These are phyloP conservation scores for Pandion haliaetus DNA, from an alignment of 2,113 vertebrate species.

Conservation along the genomic window DNA sequence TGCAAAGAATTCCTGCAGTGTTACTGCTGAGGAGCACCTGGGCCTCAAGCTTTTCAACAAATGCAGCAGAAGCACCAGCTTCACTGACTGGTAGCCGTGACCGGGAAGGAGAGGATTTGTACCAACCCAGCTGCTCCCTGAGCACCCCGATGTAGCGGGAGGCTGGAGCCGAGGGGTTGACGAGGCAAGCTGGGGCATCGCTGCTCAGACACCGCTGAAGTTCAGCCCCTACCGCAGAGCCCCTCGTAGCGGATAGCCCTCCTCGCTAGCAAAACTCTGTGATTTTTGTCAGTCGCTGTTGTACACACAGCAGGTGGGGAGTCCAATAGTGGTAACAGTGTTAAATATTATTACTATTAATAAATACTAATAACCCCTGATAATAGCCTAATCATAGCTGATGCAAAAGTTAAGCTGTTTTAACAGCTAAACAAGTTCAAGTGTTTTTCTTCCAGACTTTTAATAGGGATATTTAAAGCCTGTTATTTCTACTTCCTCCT, in stretches of 20 bases:
- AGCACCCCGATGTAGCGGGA: rapidly evolving
- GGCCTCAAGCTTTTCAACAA: not conserved
- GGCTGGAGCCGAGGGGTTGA: not conserved
- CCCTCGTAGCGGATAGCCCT: rapidly evolving
- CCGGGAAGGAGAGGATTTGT: not conserved
- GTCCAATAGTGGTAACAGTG: no score
- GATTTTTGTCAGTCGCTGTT: not conserved
- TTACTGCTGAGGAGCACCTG: not conserved
- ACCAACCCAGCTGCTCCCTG: not conserved
- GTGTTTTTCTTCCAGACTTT: not conserved
- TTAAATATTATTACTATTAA: not conserved
- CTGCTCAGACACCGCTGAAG: not conserved
- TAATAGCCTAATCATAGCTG: not conserved
- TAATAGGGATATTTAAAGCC: not conserved
- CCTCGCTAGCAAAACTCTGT: not conserved
- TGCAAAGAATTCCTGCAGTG: not conserved
- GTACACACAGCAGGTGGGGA: not conserved
- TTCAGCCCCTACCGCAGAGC: not conserved
- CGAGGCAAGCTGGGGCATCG: not conserved
- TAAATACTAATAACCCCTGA: not conserved
- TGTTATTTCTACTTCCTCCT: not conserved
- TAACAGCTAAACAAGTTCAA: not conserved
- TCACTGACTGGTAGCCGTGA: not conserved
- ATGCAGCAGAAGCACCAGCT: not conserved
- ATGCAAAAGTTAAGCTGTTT: not conserved